Conservation (phyloP, 1,140 invertebrate species). For the Gryon sp. region DNA sequence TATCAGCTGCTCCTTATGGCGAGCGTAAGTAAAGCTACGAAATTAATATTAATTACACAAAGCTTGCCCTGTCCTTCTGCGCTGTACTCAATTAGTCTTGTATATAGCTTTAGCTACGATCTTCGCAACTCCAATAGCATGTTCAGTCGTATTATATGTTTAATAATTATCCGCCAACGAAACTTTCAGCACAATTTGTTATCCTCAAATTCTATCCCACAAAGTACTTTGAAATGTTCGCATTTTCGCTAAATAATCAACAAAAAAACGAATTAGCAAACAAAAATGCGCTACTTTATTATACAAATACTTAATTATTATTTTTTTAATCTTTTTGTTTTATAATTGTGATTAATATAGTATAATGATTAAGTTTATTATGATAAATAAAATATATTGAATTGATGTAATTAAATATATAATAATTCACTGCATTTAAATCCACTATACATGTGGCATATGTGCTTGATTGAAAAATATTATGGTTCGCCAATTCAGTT, state of each 20-base stretch:
- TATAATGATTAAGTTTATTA: no score
- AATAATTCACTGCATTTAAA: no score
- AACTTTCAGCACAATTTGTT: constrained; percentile 8
- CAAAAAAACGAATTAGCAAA: no score
- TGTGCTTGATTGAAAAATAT: not conserved
- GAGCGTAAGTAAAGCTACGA: constrained; percentile 81
- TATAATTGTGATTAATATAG: no score
- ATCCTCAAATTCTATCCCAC: not conserved
- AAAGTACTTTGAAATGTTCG: no score
- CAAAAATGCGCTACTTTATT: no score
- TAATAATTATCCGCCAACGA: constrained; percentile 1
- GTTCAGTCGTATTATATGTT: constrained; percentile 7
- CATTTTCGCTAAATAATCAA: no score
- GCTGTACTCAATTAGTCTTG: constrained; percentile 35
- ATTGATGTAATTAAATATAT: no score
- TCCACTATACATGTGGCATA: no score
- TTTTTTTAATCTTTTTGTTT: no score
- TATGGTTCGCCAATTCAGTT: constrained; percentile 4
- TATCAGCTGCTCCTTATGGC: constrained; percentile 86
- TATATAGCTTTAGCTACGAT: not conserved
- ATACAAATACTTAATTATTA: no score
- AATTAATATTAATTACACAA: constrained; percentile 69
- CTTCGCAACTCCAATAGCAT: not conserved
- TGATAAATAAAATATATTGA: no score
- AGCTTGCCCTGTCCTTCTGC: constrained; percentile 19